Evolutionary conservation across 2,797 vertebrate species (phyloP).

Genomic region (Karalla daura): DNA sequence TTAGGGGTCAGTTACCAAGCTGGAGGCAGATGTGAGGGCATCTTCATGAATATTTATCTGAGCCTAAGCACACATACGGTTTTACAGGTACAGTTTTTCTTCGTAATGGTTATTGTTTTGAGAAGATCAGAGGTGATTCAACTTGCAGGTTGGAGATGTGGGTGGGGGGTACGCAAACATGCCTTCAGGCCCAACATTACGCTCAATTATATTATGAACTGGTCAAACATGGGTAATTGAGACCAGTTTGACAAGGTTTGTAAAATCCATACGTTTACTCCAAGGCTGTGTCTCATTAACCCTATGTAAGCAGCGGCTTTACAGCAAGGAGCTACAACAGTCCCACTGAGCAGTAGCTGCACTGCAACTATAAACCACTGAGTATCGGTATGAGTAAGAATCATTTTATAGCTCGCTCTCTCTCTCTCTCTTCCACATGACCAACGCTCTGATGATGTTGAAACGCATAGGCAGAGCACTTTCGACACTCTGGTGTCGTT

Average conservation of each 20-base stretch:
- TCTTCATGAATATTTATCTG: background rate
- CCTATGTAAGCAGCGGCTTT: conserved; percentile 3
- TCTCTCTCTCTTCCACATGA: background rate
- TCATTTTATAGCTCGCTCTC: background rate
- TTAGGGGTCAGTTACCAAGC: background rate
- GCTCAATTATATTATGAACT: background rate
- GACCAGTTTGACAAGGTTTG: background rate
- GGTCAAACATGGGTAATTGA: background rate
- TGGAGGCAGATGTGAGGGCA: background rate
- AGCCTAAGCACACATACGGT: background rate
- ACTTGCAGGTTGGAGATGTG: background rate
- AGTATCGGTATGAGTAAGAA: background rate
- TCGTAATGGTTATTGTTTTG: no score
- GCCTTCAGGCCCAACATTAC: background rate
- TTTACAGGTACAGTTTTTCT: background rate
- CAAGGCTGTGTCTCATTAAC: conserved; percentile 9
- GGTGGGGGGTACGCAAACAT: background rate
- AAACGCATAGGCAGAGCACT: conserved; percentile 8
- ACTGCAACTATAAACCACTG: background rate
- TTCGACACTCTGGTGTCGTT: background rate
- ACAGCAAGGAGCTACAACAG: background rate
- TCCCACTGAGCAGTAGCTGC: background rate
- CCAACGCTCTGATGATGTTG: conserved; percentile 10
- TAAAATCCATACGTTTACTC: conserved; percentile 6
- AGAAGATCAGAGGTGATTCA: no score